These are phyloP conservation scores for Tridacna crocea DNA, from an alignment of 2,888 invertebrate species.

Conservation along the genomic window DNA sequence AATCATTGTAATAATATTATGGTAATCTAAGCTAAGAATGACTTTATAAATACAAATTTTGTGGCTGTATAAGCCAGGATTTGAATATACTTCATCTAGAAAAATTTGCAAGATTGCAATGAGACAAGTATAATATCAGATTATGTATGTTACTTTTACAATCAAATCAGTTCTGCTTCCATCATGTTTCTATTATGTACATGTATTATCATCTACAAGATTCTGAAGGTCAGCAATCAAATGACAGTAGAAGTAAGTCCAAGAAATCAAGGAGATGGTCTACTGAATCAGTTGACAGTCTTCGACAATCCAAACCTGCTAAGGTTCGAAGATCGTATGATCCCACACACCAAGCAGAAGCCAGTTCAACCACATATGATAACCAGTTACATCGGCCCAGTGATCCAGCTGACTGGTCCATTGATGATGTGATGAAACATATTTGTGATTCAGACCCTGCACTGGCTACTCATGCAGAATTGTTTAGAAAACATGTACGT, in stretches of 20 bases:
- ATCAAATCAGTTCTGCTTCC: too few relatives aligned
- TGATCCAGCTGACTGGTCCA: constrained; percentile 89
- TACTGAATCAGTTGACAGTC: constrained; percentile 81
- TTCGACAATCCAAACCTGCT: constrained; percentile 61
- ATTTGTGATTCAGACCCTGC: constrained; percentile 94
- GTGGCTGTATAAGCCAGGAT: too few relatives aligned
- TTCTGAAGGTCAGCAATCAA: constrained; percentile 55
- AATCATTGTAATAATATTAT: too few relatives aligned
- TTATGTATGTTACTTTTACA: too few relatives aligned
- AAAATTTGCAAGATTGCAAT: too few relatives aligned
- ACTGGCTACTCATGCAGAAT: constrained; percentile 93
- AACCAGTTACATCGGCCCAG: constrained; percentile 53
- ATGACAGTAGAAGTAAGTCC: constrained; percentile 42
- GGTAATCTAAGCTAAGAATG: too few relatives aligned
- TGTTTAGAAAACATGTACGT: constrained; percentile 96
- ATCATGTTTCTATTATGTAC: too few relatives aligned
- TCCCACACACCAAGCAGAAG: constrained; percentile 79
- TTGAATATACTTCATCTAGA: too few relatives aligned
- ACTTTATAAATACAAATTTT: too few relatives aligned
- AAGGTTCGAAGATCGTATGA: constrained; percentile 59
- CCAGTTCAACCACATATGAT: constrained; percentile 83
- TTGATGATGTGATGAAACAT: constrained; percentile 96
- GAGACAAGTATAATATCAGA: too few relatives aligned
- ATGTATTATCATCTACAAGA: constrained; percentile 35
- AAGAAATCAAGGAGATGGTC: constrained; percentile 81